Conservation (phyloP, 1,140 invertebrate species). For the Nautilus pompilius region DNA sequence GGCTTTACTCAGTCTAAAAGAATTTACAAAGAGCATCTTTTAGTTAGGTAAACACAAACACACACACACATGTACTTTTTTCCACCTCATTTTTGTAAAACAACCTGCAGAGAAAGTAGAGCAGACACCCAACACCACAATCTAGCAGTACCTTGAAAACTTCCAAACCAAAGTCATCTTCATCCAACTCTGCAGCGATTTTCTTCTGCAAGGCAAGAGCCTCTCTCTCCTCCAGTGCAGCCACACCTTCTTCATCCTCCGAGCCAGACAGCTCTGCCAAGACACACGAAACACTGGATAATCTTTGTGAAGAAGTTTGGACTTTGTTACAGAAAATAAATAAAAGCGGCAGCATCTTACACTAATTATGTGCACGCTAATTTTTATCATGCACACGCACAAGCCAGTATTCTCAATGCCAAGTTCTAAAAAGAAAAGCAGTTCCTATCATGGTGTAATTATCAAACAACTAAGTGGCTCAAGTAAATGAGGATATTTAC, state of each 20-base stretch:
- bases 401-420: background rate
- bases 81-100: no score
- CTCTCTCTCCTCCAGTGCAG: constrained; percentile 80
- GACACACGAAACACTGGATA: background rate
- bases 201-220: constrained; percentile 76
- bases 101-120: no score
- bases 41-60: no score
- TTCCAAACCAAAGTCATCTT: constrained; percentile 76
- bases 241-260: constrained; percentile 62
- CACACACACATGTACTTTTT: no score
- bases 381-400: background rate
- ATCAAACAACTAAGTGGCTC: background rate
- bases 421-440: background rate
- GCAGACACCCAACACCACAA: no score
- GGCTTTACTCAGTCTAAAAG: no score
- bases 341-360: no score
- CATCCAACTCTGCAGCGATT: constrained; percentile 73
- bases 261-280: constrained; percentile 13
- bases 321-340: background rate
- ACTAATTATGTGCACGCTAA: background rate
- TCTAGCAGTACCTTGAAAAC: no score
- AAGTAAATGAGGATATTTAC: background rate
- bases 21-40: no score
- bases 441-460: background rate
- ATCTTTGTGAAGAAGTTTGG: background rate